These are phyloP conservation scores for Sciurus carolinensis DNA, from an alignment of 2,797 vertebrate genomes.

Conservation along the genomic window DNA sequence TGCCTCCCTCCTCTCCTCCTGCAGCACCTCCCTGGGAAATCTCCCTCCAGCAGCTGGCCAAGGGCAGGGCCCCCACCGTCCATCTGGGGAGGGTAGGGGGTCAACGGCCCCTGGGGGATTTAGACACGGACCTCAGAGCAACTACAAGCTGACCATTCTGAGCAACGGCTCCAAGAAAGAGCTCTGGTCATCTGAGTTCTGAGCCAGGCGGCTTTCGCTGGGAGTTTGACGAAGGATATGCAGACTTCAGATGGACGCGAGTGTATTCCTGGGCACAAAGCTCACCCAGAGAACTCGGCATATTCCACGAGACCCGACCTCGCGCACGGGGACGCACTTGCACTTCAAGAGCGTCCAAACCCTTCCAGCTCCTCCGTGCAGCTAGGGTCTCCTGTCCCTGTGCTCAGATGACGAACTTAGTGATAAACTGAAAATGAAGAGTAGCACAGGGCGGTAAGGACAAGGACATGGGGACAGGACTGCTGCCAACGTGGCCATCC, in stretches of 20 bases:
- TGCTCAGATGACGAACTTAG: not conserved
- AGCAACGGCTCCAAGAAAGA: not conserved
- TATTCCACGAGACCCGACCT: fast-evolving
- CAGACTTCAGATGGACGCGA: not conserved
- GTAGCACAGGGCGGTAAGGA: fast-evolving
- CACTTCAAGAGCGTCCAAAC: not conserved
- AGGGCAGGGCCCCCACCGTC: fast-evolving
- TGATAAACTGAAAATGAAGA: not conserved
- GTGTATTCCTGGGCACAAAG: not conserved
- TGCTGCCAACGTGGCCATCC: fast-evolving
- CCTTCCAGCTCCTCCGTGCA: fast-evolving
- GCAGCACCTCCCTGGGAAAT: not conserved
- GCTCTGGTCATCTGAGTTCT: not conserved
- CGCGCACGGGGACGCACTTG: fast-evolving
- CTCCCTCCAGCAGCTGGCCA: not conserved
- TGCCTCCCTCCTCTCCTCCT: not conserved
- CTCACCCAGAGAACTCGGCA: not conserved
- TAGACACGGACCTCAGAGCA: not conserved
- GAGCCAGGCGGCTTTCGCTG: not conserved
- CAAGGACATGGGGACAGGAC: not conserved
- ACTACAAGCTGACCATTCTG: not conserved
- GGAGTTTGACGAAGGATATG: not conserved
- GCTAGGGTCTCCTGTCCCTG: not conserved
- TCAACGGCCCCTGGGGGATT: not conserved
- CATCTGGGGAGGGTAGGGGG: not conserved